A percentile compares a stretch with the other conserved stretches of the same genome.
Evolutionary conservation across 2,113 vertebrate genomes (phyloP).

Genomic region (Alectura lathami): DNA sequence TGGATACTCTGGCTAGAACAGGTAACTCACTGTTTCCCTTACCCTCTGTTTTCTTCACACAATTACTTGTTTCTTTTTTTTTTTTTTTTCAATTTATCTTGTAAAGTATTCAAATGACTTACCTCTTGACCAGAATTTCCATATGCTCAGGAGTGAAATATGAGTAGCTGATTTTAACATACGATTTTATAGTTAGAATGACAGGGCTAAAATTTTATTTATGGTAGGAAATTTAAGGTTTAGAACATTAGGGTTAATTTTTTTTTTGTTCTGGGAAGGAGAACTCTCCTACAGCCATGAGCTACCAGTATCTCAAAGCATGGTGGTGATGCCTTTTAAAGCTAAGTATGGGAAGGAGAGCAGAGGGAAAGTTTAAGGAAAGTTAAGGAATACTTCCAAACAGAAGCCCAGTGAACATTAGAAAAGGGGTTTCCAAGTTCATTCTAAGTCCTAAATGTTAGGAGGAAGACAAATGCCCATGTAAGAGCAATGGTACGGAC

Average conservation of each 20-base stretch:
- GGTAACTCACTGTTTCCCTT: background rate
- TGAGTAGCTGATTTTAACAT: background rate
- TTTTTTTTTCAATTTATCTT: background rate
- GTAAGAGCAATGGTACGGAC: background rate
- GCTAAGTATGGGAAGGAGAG: background rate
- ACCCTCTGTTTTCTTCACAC: background rate
- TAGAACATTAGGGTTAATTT: background rate
- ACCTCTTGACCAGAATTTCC: background rate
- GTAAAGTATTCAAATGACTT: background rate
- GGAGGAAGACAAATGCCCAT: background rate
- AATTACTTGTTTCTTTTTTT: background rate
- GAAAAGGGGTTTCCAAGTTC: background rate
- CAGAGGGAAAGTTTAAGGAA: background rate
- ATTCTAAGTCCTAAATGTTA: background rate
- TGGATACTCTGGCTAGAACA: background rate
- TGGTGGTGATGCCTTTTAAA: background rate
- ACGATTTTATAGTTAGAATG: background rate
- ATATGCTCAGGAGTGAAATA: background rate
- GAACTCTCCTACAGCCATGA: background rate
- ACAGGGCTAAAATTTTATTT: background rate
- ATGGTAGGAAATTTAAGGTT: background rate
- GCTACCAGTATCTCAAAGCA: background rate
- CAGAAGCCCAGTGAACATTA: background rate
- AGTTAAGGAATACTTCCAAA: background rate
- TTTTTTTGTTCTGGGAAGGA: background rate